Evolutionary conservation across 2,113 vertebrate genomes (phyloP), one percentile per base, ranked within the genome.

Genomic region (Andinoacara biseriatus): DNA sequence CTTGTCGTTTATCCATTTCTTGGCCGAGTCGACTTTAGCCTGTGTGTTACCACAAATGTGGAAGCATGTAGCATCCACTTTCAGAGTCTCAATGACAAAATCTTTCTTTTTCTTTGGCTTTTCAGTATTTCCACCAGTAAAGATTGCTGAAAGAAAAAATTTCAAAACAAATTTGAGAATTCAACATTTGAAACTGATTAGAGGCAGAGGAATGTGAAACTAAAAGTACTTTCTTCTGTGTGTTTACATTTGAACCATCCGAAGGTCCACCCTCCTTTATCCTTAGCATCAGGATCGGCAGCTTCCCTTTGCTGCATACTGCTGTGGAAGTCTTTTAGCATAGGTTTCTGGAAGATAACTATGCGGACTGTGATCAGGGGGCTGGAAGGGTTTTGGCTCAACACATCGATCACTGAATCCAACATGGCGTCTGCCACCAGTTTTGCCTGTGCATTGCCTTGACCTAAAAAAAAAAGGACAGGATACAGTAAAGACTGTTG

Each of bases 11-110:
- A 98, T 76, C 94, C 93, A 96, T 18, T 75, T 29, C 76, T 95
- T 93, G 17, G 96, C 57, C 0, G 3, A 13, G n/a, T 95, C 72
- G 22, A 98, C 92, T 0, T 24, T 31, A 15, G 40, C 10, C 67
- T 57, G 60, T 35, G 89, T 94, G 61, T 92, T 80, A 10, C 97
- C 97, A 76, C 97, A 98, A 49, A 98, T 95, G 20, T 96, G 95
- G 92, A 99, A 97, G 38, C 69, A 86, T 4, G 90, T 87, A 20
- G 91, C 52, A 38, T 95, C 86, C 26, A 83, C 82, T 82, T 96
- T 90, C 60, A 95, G 89, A 3, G 61, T 10, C 20, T 92, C 80
- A 3, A 93, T 86, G 69, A 83, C 58, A 79, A 93, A 84, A 10
- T 90, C 86, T 31, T 43, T 78, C 0, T 63, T 24, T 74, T 78